A percentile compares a stretch with the other conserved stretches of the same genome.
Evolutionary conservation across 2,797 vertebrate genomes (phyloP).

Genomic region (Toxotes lorentzi): DNA sequence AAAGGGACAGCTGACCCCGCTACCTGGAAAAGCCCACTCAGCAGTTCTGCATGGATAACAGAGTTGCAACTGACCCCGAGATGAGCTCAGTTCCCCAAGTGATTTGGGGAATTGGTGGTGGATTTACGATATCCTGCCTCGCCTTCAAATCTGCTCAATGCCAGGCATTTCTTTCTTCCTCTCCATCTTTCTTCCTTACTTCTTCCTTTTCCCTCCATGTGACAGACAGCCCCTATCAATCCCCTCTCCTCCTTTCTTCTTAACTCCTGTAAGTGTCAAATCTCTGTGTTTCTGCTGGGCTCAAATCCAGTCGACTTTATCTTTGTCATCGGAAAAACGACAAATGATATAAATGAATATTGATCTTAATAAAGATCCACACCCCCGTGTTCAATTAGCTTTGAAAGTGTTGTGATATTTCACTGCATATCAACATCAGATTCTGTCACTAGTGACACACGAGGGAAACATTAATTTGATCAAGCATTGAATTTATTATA

Average conservation of each 20-base stretch:
- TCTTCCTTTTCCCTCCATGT: not conserved
- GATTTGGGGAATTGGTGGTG: conserved; percentile 43
- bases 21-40: conserved; percentile 54
- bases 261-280: not conserved
- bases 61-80: conserved; percentile 50
- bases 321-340: conserved; percentile 43
- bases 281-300: conserved; percentile 7
- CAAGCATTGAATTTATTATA: conserved; percentile 30
- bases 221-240: conserved; percentile 1
- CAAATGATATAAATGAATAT: conserved; percentile 61
- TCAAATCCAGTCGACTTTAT: conserved; percentile 30
- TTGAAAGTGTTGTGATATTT: conserved; percentile 60
- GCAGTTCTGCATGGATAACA: conserved; percentile 60
- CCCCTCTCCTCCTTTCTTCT: conserved; percentile 8
- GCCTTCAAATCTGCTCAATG: conserved; percentile 37
- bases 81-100: conserved; percentile 44
- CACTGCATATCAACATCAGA: conserved; percentile 46
- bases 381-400: conserved; percentile 59
- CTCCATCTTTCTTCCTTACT: not conserved
- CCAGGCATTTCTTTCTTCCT: conserved; percentile 18
- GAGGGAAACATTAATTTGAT: conserved; percentile 52
- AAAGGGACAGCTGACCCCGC: conserved; percentile 58
- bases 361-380: conserved; percentile 64
- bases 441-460: conserved; percentile 38
- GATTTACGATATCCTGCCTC: conserved; percentile 53